Percentiles rank a stretch among this genome's conserved stretches.
Evolutionary conservation across 2,888 invertebrate species (phyloP).

Genomic region (Campoletis raptor): DNA sequence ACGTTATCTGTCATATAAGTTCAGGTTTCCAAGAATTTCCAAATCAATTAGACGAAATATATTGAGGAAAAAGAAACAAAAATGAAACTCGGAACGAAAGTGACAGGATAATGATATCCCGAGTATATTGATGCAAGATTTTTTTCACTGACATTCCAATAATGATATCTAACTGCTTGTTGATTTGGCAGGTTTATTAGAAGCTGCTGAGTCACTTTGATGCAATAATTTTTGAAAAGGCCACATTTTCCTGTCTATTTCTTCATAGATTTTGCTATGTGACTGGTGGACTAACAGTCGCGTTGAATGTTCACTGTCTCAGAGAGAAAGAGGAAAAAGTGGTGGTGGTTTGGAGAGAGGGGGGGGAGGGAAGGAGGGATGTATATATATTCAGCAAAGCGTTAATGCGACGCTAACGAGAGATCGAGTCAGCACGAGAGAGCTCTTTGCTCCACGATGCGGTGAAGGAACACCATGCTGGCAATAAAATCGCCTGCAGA

Average conservation of each 20-base stretch:
- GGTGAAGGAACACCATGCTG: slow-evolving; percentile 46
- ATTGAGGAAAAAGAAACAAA: background rate
- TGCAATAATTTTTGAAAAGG: background rate
- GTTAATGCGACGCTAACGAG: slow-evolving; percentile 68
- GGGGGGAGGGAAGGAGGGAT: slow-evolving; percentile 4
- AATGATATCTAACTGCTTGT: background rate
- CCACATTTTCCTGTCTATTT: slow-evolving; percentile 9
- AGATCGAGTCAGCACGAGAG: slow-evolving; percentile 45
- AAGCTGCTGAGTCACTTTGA: slow-evolving; percentile 3
- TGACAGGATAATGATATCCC: background rate
- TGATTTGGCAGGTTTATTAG: background rate
- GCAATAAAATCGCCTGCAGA: slow-evolving; percentile 31
- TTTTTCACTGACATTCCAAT: background rate
- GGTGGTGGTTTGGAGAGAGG: background rate
- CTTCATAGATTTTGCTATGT: slow-evolving; percentile 2
- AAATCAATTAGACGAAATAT: background rate
- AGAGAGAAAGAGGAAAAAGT: background rate
- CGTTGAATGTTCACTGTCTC: background rate
- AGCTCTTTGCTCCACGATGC: slow-evolving; percentile 55
- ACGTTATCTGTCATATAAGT: background rate
- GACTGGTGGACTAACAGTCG: slow-evolving; percentile 7
- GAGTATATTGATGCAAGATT: background rate
- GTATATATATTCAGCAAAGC: slow-evolving; percentile 60
- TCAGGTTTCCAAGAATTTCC: background rate
- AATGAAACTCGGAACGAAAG: background rate